Percentiles rank a stretch among this genome's conserved stretches.
Evolutionary conservation across 2,888 invertebrate species (phyloP).

Genomic region (Phalera bucephala): DNA sequence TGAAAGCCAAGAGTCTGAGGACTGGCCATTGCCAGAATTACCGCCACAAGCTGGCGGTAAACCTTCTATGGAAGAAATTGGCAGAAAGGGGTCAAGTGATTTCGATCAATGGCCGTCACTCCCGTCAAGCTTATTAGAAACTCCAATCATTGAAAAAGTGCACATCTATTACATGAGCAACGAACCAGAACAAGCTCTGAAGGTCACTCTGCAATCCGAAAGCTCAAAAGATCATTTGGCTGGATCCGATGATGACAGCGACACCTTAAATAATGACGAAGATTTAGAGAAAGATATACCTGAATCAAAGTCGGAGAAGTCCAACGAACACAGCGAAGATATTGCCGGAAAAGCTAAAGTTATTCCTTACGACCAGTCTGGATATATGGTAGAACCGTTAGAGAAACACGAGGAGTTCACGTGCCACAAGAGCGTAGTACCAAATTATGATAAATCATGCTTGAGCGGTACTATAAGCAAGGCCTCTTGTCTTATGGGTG

Average conservation of each 20-base stretch:
- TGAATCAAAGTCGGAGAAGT: conserved; percentile 73
- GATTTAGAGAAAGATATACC: conserved; percentile 81
- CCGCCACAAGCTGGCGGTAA: conserved; percentile 80
- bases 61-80: conserved; percentile 43
- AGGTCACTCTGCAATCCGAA: conserved; percentile 87
- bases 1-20: conserved; percentile 89
- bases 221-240: conserved; percentile 85
- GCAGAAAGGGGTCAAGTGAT: conserved; percentile 82
- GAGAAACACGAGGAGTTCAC: conserved; percentile 64
- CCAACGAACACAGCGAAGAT: conserved; percentile 55
- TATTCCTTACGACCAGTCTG: conserved; percentile 76
- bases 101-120: conserved; percentile 93
- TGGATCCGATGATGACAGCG: conserved; percentile 87
- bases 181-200: conserved; percentile 90
- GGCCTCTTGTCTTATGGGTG: conserved; percentile 72
- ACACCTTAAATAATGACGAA: conserved; percentile 86
- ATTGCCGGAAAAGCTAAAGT: conserved; percentile 57
- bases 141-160: conserved; percentile 88
- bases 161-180: conserved; percentile 91
- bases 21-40: conserved; percentile 89
- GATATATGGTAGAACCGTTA: conserved; percentile 78
- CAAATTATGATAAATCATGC: conserved; percentile 75
- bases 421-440: conserved; percentile 67
- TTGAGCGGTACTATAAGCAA: conserved; percentile 74
- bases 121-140: conserved; percentile 87